A percentile compares a stretch with the other conserved stretches of the same genome.
phyloP scores from a whole-genome alignment of 1,140 invertebrate species.

The Conopomorpha cramerella region DNA sequence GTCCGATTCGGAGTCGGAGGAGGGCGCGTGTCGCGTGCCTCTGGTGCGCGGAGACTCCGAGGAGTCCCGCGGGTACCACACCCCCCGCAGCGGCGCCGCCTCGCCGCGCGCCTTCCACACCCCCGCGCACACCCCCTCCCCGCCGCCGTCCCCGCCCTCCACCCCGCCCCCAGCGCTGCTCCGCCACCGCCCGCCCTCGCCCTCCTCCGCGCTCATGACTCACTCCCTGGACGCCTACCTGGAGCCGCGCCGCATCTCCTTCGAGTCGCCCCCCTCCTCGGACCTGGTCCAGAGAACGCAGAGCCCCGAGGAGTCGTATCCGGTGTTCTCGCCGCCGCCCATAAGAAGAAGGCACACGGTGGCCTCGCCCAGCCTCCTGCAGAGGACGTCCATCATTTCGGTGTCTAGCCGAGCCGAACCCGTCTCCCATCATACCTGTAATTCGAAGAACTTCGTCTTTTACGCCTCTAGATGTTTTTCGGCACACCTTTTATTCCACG shows the following conservation, averaged over 20 bases:
- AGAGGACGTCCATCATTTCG: constrained; percentile 70
- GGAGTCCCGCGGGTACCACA: constrained; percentile 44
- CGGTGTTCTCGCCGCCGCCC: constrained; percentile 82
- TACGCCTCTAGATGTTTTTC: constrained; percentile 6
- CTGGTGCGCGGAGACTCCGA: constrained; percentile 45
- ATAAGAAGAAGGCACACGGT: constrained; percentile 52
- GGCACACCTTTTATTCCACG: constrained; percentile 13
- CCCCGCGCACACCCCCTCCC: constrained; percentile 24
- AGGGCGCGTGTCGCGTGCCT: too few species aligned
- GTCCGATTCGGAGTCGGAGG: constrained; percentile 34
- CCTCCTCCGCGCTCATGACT: constrained; percentile 82
- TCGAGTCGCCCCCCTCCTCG: constrained; percentile 75
- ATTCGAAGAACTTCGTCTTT: constrained; percentile 17
- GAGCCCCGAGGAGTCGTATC: constrained; percentile 78
- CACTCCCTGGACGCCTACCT: constrained; percentile 82
- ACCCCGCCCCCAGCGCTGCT: constrained; percentile 64
- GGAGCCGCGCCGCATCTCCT: constrained; percentile 77
- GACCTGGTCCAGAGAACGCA: constrained; percentile 68
- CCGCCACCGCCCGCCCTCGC: constrained; percentile 69
- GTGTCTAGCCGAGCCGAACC: constrained; percentile 71
- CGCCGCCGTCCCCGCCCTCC: constrained; percentile 53
- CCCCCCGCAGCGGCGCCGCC: constrained; percentile 43
- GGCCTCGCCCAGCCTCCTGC: constrained; percentile 52
- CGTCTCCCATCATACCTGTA: constrained; percentile 82
- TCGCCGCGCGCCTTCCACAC: constrained; percentile 70